Evolutionary conservation across 2,888 invertebrate species (phyloP).

Genomic region (Tinea semifulvella): DNA sequence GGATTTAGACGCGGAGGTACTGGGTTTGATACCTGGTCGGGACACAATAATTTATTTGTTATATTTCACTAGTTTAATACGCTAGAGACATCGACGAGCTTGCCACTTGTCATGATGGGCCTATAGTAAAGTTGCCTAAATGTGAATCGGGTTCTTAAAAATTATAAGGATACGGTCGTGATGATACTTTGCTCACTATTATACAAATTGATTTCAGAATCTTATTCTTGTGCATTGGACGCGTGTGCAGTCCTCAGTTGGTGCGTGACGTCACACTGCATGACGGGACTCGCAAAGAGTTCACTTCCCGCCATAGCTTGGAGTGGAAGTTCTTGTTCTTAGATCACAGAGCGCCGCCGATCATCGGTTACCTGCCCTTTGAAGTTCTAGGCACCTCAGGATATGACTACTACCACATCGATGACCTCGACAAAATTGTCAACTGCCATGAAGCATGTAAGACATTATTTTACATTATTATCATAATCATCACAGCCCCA

Average conservation of each 20-base stretch:
- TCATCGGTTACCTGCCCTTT: slow-evolving; percentile 93
- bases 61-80: too few species aligned
- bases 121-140: too few species aligned
- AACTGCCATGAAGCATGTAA: slow-evolving; percentile 87
- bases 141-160: too few species aligned
- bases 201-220: slow-evolving; percentile 49
- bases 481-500: too few species aligned
- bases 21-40: too few species aligned
- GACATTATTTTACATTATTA: too few species aligned
- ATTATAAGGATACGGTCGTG: too few species aligned
- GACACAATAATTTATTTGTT: too few species aligned
- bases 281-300: slow-evolving; percentile 82
- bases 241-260: slow-evolving; percentile 82
- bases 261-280: slow-evolving; percentile 86
- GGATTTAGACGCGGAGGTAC: too few species aligned
- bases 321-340: slow-evolving; percentile 96
- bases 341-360: slow-evolving; percentile 90
- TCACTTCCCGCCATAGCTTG: slow-evolving; percentile 90
- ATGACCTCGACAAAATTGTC: slow-evolving; percentile 89
- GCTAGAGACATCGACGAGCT: too few species aligned
- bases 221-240: slow-evolving; percentile 85
- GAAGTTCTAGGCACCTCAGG: slow-evolving; percentile 95
- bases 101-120: too few species aligned
- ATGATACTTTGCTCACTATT: too few species aligned
- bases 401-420: slow-evolving; percentile 95